Evolutionary conservation across 2,113 vertebrate genomes (phyloP), one percentile per base, ranked within the genome.

Genomic region (Centropus unirufus): DNA sequence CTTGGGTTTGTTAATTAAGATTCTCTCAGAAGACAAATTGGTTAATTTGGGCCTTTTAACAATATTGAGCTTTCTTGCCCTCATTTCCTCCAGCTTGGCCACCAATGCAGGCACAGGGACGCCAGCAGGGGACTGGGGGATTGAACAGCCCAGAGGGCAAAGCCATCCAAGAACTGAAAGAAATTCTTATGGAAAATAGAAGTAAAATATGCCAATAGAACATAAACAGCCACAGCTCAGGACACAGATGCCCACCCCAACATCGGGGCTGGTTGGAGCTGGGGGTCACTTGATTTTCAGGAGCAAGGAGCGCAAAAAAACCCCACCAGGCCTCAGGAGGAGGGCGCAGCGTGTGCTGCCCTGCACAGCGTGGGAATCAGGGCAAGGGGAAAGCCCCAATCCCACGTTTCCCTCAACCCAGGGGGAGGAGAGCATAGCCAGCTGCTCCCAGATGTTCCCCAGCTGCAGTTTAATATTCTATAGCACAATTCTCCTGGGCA

Each of bases 201-300:
- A 51, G 30, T 9, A 2, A 68, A 39, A 75, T 11, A 49, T 8
- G 57, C 46, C 44, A 79, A 19, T 13, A 40, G 63, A 73, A 62
- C 0, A 1, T 2, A 4, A 42, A 17, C 2, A 3, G 36, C 32
- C 70, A 21, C 47, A 46, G 46, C 17, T 18, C 42, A 12, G 36
- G 36, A 44, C 42, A 16, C 42, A 21, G 47, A 34, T 8, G 14
- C n/a, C n/a, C 32, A 19, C 57, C 42, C 40, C 8, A 12, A 2
- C 40, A 19, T 2, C 1, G 0, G 0, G 27, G 32, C 16, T 57
- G 1, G 3, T 23, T 4, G 24, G 57, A 39, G 57, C 34, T 4
- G 24, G 24, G 9, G 47, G 9, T 30, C 3, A 4, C 15, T 66
- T 23, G 20, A 30, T 54, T 39, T 20, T 47, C 26, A 40, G 47